Evolutionary conservation across 2,888 invertebrate genomes (phyloP).

Genomic region (Hipparchia sbordonii): DNA sequence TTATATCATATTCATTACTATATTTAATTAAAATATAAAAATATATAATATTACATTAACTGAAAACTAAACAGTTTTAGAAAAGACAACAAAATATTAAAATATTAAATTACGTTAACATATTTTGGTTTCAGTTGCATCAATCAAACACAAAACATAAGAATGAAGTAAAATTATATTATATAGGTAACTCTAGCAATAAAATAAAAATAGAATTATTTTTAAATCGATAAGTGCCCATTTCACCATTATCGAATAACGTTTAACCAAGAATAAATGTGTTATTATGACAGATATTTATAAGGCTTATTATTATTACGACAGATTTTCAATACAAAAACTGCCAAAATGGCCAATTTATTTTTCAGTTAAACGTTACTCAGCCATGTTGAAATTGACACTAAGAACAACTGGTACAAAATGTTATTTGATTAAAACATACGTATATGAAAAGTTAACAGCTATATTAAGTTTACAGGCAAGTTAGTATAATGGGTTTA

Average conservation of each 20-base stretch:
- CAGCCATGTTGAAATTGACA: too few species aligned
- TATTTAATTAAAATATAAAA: too few species aligned
- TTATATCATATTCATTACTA: background rate
- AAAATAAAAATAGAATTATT: background rate
- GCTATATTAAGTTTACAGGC: background rate
- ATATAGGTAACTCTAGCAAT: background rate
- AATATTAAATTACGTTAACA: conserved; percentile 11
- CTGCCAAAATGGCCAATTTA: too few species aligned
- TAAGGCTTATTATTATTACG: too few species aligned
- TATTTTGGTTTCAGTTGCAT: conserved; percentile 20
- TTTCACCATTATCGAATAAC: too few species aligned
- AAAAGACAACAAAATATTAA: conserved; percentile 4
- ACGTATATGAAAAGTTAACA: background rate
- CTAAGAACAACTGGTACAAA: too few species aligned
- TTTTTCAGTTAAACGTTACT: too few species aligned
- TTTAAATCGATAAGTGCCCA: too few species aligned
- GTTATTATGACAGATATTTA: too few species aligned
- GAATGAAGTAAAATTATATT: background rate
- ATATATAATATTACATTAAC: background rate
- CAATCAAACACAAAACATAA: background rate
- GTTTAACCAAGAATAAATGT: too few species aligned
- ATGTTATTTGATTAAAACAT: background rate
- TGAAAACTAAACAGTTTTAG: conserved; percentile 19
- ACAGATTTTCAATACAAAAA: too few species aligned
- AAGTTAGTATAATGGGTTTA: background rate